phyloP scores from a whole-genome alignment of 2,888 invertebrate genomes.

The Eupithecia exiguata region DNA sequence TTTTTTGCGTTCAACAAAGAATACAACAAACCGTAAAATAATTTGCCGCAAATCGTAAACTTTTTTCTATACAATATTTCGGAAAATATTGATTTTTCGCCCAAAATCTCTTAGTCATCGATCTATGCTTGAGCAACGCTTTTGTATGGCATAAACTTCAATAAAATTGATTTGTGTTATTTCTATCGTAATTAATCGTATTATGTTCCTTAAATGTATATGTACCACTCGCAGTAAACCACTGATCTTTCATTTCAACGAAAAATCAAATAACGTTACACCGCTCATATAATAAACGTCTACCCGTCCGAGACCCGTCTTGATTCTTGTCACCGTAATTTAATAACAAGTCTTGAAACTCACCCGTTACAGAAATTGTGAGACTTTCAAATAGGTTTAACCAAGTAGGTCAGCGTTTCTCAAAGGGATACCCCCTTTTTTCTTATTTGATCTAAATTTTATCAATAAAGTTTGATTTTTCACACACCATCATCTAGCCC shows the following conservation, averaged over 20 bases:
- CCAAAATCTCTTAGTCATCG: too few relatives aligned
- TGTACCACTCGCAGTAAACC: background rate
- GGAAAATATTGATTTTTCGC: too few relatives aligned
- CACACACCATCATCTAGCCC: background rate
- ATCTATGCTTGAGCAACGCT: too few relatives aligned
- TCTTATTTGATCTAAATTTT: background rate
- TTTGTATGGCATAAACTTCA: too few relatives aligned
- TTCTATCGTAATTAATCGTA: too few relatives aligned
- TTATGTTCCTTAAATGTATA: too few relatives aligned
- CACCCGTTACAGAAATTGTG: slow-evolving; percentile 43
- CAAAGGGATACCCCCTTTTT: slow-evolving; percentile 20
- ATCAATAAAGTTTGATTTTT: background rate
- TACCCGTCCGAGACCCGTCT: background rate
- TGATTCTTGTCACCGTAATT: slow-evolving; percentile 30
- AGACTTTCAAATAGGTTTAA: slow-evolving; percentile 50
- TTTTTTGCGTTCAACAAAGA: too few relatives aligned
- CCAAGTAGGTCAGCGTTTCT: slow-evolving; percentile 34
- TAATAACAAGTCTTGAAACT: slow-evolving; percentile 31
- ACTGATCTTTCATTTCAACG: background rate
- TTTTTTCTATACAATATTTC: too few relatives aligned
- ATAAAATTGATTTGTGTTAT: too few relatives aligned
- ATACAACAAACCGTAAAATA: too few relatives aligned
- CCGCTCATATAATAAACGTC: background rate
- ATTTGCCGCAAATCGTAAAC: too few relatives aligned
- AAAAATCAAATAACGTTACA: slow-evolving; percentile 1